Percentiles rank a stretch among this genome's conserved stretches.
phyloP scores from a whole-genome alignment of 2,888 invertebrate species.

The Drosophila melanosoma region DNA sequence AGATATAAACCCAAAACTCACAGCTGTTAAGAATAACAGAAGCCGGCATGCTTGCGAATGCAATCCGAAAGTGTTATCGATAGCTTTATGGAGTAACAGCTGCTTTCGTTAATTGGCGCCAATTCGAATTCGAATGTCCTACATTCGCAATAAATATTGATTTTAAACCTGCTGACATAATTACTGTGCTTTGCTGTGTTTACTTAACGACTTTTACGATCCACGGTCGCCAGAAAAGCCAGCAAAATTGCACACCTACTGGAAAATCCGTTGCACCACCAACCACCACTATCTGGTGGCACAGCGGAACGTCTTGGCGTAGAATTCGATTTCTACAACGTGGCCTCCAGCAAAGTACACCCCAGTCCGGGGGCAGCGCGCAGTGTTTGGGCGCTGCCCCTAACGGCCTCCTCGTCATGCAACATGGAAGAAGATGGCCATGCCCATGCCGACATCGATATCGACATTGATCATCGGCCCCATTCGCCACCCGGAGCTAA shows the following conservation, averaged over 20 bases:
- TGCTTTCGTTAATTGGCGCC: conserved; percentile 62
- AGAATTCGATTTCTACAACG: conserved; percentile 83
- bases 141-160: conserved; percentile 67
- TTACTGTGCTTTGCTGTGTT: conserved; percentile 50
- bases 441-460: conserved; percentile 84
- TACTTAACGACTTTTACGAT: conserved; percentile 33
- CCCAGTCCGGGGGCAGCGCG: conserved; percentile 95
- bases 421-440: conserved; percentile 90
- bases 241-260: conserved; percentile 83
- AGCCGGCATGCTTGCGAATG: not conserved
- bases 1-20: not conserved
- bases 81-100: conserved; percentile 20
- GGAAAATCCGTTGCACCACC: conserved; percentile 82
- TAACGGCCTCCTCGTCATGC: conserved; percentile 91
- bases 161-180: conserved; percentile 73
- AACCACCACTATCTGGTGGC: conserved; percentile 70
- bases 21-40: not conserved
- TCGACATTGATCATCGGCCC: conserved; percentile 79
- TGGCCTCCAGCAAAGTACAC: conserved; percentile 88
- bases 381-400: conserved; percentile 94
- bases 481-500: conserved; percentile 70
- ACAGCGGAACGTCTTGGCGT: conserved; percentile 78
- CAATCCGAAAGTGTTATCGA: conserved; percentile 6
- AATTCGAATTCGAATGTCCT: conserved; percentile 68
- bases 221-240: conserved; percentile 47